Evolutionary conservation across 2,888 invertebrate genomes (phyloP).

Genomic region (Galeruca laticollis): DNA sequence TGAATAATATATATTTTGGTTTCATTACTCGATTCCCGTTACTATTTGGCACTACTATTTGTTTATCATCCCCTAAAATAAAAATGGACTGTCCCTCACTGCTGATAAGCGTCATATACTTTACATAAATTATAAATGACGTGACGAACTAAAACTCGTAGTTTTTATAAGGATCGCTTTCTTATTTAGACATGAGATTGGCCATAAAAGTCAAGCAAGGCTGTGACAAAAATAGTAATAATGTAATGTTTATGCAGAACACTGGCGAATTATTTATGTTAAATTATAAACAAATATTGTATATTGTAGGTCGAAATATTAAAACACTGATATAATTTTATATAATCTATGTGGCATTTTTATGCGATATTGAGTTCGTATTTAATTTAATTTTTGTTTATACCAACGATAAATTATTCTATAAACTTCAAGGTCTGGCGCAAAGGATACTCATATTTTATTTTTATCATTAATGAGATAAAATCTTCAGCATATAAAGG

Average conservation of each 20-base stretch:
- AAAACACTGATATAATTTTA: constrained; percentile 25
- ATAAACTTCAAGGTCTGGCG: neutral
- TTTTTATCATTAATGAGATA: no score
- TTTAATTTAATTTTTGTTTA: constrained; percentile 4
- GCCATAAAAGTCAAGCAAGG: constrained; percentile 47
- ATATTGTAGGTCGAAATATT: constrained; percentile 20
- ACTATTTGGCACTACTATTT: no score
- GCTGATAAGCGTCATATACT: constrained; percentile 20
- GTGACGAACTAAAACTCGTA: constrained; percentile 35
- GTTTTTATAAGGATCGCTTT: constrained; percentile 44
- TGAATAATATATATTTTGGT: no score
- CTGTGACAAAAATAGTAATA: constrained; percentile 45
- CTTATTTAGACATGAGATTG: constrained; percentile 42
- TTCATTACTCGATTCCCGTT: no score
- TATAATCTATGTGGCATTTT: constrained; percentile 36
- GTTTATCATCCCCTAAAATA: no score
- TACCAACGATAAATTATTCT: neutral
- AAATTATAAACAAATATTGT: constrained; percentile 43
- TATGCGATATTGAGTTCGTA: constrained; percentile 9
- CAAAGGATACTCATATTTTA: neutral
- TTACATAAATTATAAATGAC: constrained; percentile 32
- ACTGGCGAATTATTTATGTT: constrained; percentile 43
- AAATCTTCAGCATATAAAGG: no score
- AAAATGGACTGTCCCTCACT: neutral
- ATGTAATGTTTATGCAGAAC: constrained; percentile 43